A percentile compares a stretch with the other conserved stretches of the same genome.
These are phyloP conservation scores for Temnothorax ravouxi DNA, from an alignment of 2,888 invertebrate species.

Conservation along the genomic window DNA sequence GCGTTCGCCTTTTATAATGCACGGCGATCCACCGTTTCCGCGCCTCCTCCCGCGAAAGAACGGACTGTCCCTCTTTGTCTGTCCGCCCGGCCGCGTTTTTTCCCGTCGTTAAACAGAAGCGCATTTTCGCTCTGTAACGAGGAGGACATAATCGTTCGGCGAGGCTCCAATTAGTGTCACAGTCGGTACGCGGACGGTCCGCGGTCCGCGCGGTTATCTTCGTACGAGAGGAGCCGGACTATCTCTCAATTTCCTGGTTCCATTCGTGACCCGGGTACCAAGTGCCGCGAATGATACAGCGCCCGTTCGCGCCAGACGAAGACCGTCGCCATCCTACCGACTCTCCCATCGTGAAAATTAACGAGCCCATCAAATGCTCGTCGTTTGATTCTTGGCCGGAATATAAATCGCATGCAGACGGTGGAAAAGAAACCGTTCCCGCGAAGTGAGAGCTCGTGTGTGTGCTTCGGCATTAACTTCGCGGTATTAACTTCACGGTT, in stretches of 20 bases:
- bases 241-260: slow-evolving; percentile 43
- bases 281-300: slow-evolving; percentile 1
- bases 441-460: slow-evolving; percentile 1
- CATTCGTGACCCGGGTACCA: slow-evolving; percentile 40
- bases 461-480: not conserved
- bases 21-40: not conserved
- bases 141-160: slow-evolving; percentile 42
- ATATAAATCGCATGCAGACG: slow-evolving; percentile 12
- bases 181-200: slow-evolving; percentile 27
- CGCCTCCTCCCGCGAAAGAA: slow-evolving; percentile 2
- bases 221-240: slow-evolving; percentile 12
- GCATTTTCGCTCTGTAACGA: slow-evolving; percentile 44
- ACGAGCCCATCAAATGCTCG: slow-evolving; percentile 27
- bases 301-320: slow-evolving; percentile 6
- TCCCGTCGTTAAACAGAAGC: slow-evolving; percentile 52
- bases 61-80: slow-evolving; percentile 21
- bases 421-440: not conserved
- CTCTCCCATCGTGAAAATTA: slow-evolving; percentile 40
- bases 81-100: slow-evolving; percentile 9
- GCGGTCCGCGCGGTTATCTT: slow-evolving; percentile 16
- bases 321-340: not conserved
- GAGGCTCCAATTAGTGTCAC: slow-evolving; percentile 52
- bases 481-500: not conserved
- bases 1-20: slow-evolving; percentile 39
- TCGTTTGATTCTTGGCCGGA: slow-evolving; percentile 37